Percentiles rank a stretch among this genome's conserved stretches.
These are phyloP conservation scores for Drosophila anomelani DNA, from an alignment of 2,888 invertebrate genomes.

Conservation along the genomic window DNA sequence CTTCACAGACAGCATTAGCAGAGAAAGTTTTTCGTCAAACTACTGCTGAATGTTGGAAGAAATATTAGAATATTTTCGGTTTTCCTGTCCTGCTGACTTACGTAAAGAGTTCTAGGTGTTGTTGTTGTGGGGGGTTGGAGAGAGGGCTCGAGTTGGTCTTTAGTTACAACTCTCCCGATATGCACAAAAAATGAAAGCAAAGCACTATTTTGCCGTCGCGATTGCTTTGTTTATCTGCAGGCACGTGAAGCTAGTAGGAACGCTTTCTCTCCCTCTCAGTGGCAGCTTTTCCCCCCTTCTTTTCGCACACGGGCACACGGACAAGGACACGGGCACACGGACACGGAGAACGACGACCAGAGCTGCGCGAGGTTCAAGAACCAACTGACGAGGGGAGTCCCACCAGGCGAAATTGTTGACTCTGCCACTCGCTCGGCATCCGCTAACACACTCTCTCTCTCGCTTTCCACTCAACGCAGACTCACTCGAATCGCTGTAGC, in stretches of 20 bases:
- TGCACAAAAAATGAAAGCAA: slow-evolving; percentile 28
- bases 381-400: slow-evolving; percentile 63
- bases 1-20: slow-evolving; percentile 38
- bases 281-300: slow-evolving; percentile 20
- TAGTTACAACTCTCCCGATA: slow-evolving; percentile 14
- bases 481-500: slow-evolving; percentile 51
- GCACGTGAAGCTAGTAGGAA: slow-evolving; percentile 57
- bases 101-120: slow-evolving; percentile 63
- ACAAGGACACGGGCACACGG: slow-evolving; percentile 13
- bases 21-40: slow-evolving; percentile 11
- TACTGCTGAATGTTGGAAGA: neutral
- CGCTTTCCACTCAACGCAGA: slow-evolving; percentile 56
- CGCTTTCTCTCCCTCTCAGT: slow-evolving; percentile 28
- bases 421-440: slow-evolving; percentile 21
- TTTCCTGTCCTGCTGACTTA: slow-evolving; percentile 50
- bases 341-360: slow-evolving; percentile 55
- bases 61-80: neutral
- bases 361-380: slow-evolving; percentile 73
- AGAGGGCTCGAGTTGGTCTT: neutral
- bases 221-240: slow-evolving; percentile 70
- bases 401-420: slow-evolving; percentile 40
- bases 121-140: slow-evolving; percentile 9
- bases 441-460: slow-evolving; percentile 18
- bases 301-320: slow-evolving; percentile 20
- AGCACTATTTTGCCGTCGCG: slow-evolving; percentile 30